A percentile compares a stretch with the other conserved stretches of the same genome.
Conservation (phyloP, 2,113 vertebrate genomes). For the Mirza zaza region DNA sequence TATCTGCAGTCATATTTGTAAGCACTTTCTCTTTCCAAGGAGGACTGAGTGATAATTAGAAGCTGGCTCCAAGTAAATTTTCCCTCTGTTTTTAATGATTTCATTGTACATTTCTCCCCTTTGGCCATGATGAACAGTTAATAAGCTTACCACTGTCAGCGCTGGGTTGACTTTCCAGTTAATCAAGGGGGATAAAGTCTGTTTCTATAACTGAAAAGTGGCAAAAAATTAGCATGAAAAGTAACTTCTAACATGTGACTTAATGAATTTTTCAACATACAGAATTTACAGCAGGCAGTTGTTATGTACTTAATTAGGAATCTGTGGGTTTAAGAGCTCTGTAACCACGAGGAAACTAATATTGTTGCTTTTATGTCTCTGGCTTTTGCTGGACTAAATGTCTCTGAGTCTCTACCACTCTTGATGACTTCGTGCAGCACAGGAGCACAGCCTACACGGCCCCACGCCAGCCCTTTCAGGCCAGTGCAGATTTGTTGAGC, state of each 20-base stretch:
- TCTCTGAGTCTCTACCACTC: not conserved
- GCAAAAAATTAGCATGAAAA: not conserved
- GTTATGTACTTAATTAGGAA: not conserved
- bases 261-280: not conserved
- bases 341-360: not conserved
- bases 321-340: not conserved
- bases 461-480: not conserved
- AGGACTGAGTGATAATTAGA: not conserved
- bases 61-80: not conserved
- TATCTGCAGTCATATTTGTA: not conserved
- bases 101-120: not conserved
- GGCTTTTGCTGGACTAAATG: not conserved
- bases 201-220: not conserved
- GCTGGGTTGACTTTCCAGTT: not conserved
- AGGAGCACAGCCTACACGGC: accelerated
- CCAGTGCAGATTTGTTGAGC: not conserved
- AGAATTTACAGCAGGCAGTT: not conserved
- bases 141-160: not conserved
- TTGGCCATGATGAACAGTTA: not conserved
- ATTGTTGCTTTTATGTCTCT: not conserved
- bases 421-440: accelerated
- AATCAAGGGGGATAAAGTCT: not conserved
- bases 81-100: not conserved
- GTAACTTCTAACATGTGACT: not conserved
- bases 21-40: not conserved